Conservation (phyloP, 2,888 invertebrate species). For the Boloria euphrosyne region DNA sequence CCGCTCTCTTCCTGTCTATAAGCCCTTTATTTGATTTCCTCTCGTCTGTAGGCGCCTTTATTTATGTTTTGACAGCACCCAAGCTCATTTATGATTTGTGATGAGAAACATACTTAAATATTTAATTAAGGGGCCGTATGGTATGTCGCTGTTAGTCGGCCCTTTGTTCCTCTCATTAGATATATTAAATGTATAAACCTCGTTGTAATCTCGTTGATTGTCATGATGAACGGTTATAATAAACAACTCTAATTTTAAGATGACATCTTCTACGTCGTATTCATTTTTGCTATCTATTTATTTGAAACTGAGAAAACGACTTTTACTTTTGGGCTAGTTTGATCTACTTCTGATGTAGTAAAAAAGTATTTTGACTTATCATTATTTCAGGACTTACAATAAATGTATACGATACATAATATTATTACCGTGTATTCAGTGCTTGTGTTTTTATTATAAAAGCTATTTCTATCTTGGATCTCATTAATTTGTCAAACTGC, state of each 20-base stretch:
- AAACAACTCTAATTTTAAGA: neutral
- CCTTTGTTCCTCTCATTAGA: slow-evolving; percentile 23
- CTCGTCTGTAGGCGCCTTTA: slow-evolving; percentile 71
- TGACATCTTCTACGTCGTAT: neutral
- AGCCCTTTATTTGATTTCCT: slow-evolving; percentile 68
- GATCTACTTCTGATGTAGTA: neutral
- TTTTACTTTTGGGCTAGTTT: neutral
- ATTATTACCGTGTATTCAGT: too few species aligned
- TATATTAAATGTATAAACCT: slow-evolving; percentile 23
- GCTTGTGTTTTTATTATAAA: slow-evolving; percentile 5
- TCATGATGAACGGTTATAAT: neutral
- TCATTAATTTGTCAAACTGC: slow-evolving; percentile 21
- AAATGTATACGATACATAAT: too few species aligned
- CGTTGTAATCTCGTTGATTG: neutral
- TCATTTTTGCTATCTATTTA: neutral
- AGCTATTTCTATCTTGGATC: slow-evolving; percentile 9
- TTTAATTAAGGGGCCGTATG: slow-evolving; percentile 44
- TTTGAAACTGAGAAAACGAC: neutral
- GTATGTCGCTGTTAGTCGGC: slow-evolving; percentile 22
- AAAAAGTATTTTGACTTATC: too few species aligned
- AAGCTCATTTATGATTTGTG: slow-evolving; percentile 66
- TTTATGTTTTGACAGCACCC: slow-evolving; percentile 72
- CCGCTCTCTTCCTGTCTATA: slow-evolving; percentile 74
- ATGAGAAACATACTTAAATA: slow-evolving; percentile 58
- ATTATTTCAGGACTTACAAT: too few species aligned